Base-by-base conservation (phyloP, 2,113 vertebrate genomes). In the Lampris megalopsis region DNA sequence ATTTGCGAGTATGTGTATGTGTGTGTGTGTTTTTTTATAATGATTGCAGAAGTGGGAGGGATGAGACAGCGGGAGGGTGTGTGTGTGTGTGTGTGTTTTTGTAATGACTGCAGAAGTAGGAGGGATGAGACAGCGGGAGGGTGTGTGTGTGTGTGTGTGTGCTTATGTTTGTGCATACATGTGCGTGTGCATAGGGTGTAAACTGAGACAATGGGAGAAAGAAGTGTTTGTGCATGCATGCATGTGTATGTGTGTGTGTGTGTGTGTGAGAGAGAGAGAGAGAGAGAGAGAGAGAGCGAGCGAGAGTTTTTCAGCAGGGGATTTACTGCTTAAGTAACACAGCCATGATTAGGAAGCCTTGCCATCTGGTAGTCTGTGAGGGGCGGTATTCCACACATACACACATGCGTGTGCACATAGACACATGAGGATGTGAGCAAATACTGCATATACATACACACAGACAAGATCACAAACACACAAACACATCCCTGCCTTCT, bases 281-380 rank as follows among this genome's bases (percentile, higher is more conserved):
- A 24, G 24, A 24, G 24, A 24, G 24, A 24, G 24, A 24, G 24
- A 24, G 24, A 24, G 24, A 24, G 24, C 24, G 24, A 24, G 24
- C 24, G 24, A 24, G 24, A 24, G 10, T 52, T 88, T 59, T 78
- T 65, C 50, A 69, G 58, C 63, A 64, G 0, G 9, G 85, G 85
- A 91, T 88, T 89, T 86, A 81, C 38, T 72, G 69, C 88, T 88
- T 89, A 88, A 89, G 81, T 81, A 82, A 84, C 72, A 73, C 69
- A 57, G 50, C 57, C 35, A 3, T 83, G 86, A 92, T 89, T 86
- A 86, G 77, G 66, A 86, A 68, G 52, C 61, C 68, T 38, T 70
- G 73, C 85, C 91, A 90, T 91, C 88, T 91, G 89, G 71, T 87
- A 69, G 81, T 80, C 68, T 61, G 60, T 70, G 59, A 73, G 50